Evolutionary conservation across 2,797 vertebrate species (phyloP), one percentile per base, ranked within the genome.

Genomic region (Pangasius mekongensis): DNA sequence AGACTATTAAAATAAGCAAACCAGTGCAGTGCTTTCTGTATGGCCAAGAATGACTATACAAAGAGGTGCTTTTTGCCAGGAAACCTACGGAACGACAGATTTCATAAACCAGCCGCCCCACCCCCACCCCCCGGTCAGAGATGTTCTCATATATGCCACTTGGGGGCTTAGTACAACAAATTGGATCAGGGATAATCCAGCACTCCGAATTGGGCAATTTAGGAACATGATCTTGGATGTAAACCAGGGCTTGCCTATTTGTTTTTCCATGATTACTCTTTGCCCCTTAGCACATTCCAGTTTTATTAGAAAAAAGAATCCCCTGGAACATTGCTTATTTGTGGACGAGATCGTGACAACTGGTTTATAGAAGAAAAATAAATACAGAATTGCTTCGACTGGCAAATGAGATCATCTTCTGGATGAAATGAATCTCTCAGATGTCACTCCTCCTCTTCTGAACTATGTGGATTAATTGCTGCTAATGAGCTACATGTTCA

Each of bases 31-130:
- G 54, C 36, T 69, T 81, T 74, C 33, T 36, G 52, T 9, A 56
- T 60, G 76, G 56, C 58, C 86, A 86, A 80, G 86, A 89, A 90
- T 83, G 87, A 85, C 64, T 56, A 71, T 14, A 77, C 76, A 87
- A 89, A 87, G 80, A 90, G 87, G 86, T 73, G 74, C 60, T 18
- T 83, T 43, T 24, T 56, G 43, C 69, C 89, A 87, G 89, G 83
- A 92, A 90, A 83, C 39, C 24, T 47, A 64, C 81, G 30, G 52
- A 80, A 27, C 0, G 64, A 54, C 60, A 84, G 47, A 84, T 84
- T 69, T 84, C 71, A 86, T 86, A 76, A 86, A 76, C 20, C 39
- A 30, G 47, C 27, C 39, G 27, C 81, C 56, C 56, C 27, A 39
- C 39, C 81, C 33, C 14, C 43, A 43, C 73, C 60, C 81, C 56